Base-by-base conservation (phyloP, 2,888 invertebrate species). In the Nemapogon koenigi region DNA sequence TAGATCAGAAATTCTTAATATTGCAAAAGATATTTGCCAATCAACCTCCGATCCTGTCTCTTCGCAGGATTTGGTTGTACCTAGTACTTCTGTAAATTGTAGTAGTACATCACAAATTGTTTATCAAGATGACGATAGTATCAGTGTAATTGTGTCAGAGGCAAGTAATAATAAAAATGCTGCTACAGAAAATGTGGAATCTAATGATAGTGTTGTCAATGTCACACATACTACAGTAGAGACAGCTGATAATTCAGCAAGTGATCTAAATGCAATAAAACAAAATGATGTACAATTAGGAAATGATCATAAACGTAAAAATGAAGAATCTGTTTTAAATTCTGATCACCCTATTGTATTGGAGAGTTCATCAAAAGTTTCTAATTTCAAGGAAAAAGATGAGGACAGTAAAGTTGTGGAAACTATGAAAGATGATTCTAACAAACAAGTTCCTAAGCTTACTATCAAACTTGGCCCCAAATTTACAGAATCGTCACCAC, bases 381-480 rank as follows among this genome's bases (percentile, higher is more conserved):
- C 11, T 3, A 30, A 13, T 6, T n/a, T n/a, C n/a, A 16, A 22
- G 10, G 16, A 16, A 18, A 25, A 29, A 16, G 8, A n/a, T 18
- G 10, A 18, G 13, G 28, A 37, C 13, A 19, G 13, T 8, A 26
- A 10, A 13, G 3, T 27, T 14, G 26, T n/a, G 13, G 25, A 37
- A 17, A 28, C 8, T 37, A 11, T 7, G 3, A 16, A 10, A 28
- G 37, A 37, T 4, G 27, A 27, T 3, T 19, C 19, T n/a, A 10
- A 11, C 4, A 78, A 72, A 57, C 70, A 69, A 45, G 66, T 81
- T 36, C 80, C 81, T 26, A 81, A 81, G 58, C 52, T 81, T 43
- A 81, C 81, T 35, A 79, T 81, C 25, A 80, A 79, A 59, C 51
- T 79, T 41, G 52, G 62, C 25, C 61, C 53, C 45, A 79, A 68